Conservation (phyloP, 2,113 vertebrate species). For the Hypanus sabinus region DNA sequence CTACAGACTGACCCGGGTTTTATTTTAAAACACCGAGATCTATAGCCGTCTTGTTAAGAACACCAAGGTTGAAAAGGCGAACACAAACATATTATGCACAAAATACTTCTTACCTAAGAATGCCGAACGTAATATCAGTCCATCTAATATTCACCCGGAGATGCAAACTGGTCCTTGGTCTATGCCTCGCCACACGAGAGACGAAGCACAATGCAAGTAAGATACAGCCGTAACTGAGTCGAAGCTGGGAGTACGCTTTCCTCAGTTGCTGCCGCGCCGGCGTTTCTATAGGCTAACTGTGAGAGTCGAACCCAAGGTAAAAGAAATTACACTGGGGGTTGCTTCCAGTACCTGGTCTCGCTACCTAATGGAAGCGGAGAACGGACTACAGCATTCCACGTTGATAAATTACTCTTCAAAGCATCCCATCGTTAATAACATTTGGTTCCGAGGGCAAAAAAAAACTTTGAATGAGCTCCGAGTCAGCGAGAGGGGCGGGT, state of each 20-base stretch:
- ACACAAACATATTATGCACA: background rate
- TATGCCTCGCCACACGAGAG: background rate
- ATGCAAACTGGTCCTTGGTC: background rate
- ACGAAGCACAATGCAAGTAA: background rate
- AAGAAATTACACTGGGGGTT: conserved; percentile 25
- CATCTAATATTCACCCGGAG: conserved; percentile 47
- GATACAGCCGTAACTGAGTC: background rate
- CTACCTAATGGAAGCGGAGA: conserved; percentile 30
- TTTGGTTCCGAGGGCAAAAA: conserved; percentile 26
- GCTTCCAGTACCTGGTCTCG: background rate
- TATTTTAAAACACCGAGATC: background rate
- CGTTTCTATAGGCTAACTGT: background rate
- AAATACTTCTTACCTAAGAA: conserved; percentile 55
- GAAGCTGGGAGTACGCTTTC: conserved; percentile 39
- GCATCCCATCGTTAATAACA: conserved; percentile 40
- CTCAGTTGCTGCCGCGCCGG: background rate
- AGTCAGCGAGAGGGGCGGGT: conserved; percentile 13
- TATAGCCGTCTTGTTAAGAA: background rate
- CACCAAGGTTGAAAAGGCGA: background rate
- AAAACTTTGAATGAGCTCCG: conserved; percentile 39
- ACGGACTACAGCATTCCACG: conserved; percentile 38
- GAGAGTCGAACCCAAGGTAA: background rate
- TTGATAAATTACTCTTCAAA: conserved; percentile 39
- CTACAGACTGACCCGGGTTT: background rate
- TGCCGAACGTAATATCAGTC: conserved; percentile 49